phyloP scores from a whole-genome alignment of 2,797 vertebrate species.

The Neosalanx taihuensis region DNA sequence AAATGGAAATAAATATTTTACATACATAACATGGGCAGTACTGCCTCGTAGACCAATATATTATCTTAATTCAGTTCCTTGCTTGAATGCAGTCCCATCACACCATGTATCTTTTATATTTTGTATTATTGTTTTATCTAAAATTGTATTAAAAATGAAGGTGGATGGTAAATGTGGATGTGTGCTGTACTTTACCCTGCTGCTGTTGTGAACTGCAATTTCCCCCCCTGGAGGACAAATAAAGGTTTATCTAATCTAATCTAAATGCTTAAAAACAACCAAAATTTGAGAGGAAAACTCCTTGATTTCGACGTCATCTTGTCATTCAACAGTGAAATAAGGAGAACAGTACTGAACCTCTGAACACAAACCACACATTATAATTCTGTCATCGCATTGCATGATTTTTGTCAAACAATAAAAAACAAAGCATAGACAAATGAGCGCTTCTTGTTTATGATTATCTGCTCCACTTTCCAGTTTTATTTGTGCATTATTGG shows the following conservation, averaged over 20 bases:
- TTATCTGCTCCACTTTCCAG: no score
- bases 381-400: constrained; percentile 8
- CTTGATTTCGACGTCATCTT: not conserved
- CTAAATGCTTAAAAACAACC: not conserved
- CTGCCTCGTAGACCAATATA: not conserved
- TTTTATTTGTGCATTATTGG: constrained; percentile 8
- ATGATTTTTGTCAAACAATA: not conserved
- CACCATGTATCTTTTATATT: not conserved
- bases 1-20: constrained; percentile 32
- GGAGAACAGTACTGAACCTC: constrained; percentile 37
- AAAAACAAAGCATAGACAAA: not conserved
- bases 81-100: not conserved
- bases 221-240: no score
- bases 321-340: constrained; percentile 11
- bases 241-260: no score
- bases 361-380: constrained; percentile 19
- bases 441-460: no score
- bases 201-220: no score
- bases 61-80: not conserved
- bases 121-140: not conserved
- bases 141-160: not conserved
- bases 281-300: constrained; percentile 1
- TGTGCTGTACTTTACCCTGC: no score
- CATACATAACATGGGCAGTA: constrained; percentile 30
- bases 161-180: not conserved